Percentiles rank a stretch among this genome's conserved stretches.
Conservation (phyloP, 1,140 invertebrate species). For the Drosophila tristis region DNA sequence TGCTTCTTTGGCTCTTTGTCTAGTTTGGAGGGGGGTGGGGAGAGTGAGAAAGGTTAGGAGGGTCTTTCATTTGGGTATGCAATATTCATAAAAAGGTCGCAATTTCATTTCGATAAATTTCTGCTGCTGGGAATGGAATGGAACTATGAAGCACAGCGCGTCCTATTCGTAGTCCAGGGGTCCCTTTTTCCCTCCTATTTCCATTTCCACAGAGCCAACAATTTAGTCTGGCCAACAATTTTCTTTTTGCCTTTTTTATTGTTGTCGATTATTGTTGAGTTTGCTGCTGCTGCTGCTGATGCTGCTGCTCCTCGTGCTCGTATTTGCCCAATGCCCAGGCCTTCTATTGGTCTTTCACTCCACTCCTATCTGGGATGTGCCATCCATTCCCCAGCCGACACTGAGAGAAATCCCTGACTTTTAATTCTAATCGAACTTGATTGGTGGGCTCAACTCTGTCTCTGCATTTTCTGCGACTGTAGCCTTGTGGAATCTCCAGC, state of each 20-base stretch:
- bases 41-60: not conserved
- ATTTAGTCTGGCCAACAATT: slow-evolving; percentile 34
- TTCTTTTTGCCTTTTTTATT: slow-evolving; percentile 60
- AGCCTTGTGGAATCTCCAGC: slow-evolving; percentile 18
- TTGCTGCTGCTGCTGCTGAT: slow-evolving; percentile 24
- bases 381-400: too few species aligned
- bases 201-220: slow-evolving; percentile 18
- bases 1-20: slow-evolving; percentile 7
- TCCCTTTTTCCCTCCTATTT: slow-evolving; percentile 23
- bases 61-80: slow-evolving; percentile 45
- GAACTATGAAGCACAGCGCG: slow-evolving; percentile 48
- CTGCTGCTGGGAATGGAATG: slow-evolving; percentile 24
- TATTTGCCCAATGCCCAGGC: slow-evolving; percentile 49
- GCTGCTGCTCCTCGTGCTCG: slow-evolving; percentile 5
- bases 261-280: slow-evolving; percentile 71
- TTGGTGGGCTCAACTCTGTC: too few species aligned
- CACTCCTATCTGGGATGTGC: too few species aligned
- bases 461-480: slow-evolving; percentile 27
- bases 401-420: too few species aligned
- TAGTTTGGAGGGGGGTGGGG: too few species aligned
- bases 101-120: slow-evolving; percentile 61
- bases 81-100: slow-evolving; percentile 58
- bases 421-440: too few species aligned
- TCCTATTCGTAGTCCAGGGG: slow-evolving; percentile 5
- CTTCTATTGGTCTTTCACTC: slow-evolving; percentile 2